Evolutionary conservation across 2,888 invertebrate species (phyloP), one percentile per base, ranked within the genome.

Genomic region (Polymixis flavicincta): DNA sequence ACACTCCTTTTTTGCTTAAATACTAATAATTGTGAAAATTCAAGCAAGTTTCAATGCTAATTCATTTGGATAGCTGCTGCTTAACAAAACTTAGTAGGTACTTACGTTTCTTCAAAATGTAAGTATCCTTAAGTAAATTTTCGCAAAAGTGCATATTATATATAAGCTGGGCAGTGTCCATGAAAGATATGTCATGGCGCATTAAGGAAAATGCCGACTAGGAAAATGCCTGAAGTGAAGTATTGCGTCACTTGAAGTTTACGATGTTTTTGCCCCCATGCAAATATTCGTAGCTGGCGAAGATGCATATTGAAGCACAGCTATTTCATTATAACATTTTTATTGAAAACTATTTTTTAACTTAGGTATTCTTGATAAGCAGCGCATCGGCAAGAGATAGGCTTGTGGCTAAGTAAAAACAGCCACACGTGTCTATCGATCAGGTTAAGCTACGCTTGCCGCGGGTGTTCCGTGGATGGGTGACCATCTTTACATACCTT

Each of bases 131-230:
- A 28, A 57, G 68, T 45, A 66, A 70, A 48, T 55, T 28, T 74
- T 45, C 9, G 37, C 45, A 52, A 67, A 67, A 63, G 19, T 45
- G 11, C 42, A 9, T 37, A 32, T 3, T 32, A 37, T 59, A 70
- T 54, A 67, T 68, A 60, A 74, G 65, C 37, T 42, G 52, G 32
- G 32, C 63, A 66, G 28, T 71, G 42, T 50, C 45, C 71, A 71
- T 85, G 76, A 81, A 75, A 85, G n/a, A 82, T 82, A 82, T 45
- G 42, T 45, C 69, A 82, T 67, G 77, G 64, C 17, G 37, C 67
- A 69, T 84, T 59, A 76, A 64, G 72, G 71, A 85, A 82, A 82
- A 85, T 70, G 45, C 63, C 66, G 25, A 63, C 71, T 67, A 66
- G 42, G 50, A 45, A 64, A 70, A 73, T 66, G 69, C 70, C 55